Evolutionary conservation across 2,888 invertebrate species (phyloP).

Genomic region (Yponomeuta cagnagella): DNA sequence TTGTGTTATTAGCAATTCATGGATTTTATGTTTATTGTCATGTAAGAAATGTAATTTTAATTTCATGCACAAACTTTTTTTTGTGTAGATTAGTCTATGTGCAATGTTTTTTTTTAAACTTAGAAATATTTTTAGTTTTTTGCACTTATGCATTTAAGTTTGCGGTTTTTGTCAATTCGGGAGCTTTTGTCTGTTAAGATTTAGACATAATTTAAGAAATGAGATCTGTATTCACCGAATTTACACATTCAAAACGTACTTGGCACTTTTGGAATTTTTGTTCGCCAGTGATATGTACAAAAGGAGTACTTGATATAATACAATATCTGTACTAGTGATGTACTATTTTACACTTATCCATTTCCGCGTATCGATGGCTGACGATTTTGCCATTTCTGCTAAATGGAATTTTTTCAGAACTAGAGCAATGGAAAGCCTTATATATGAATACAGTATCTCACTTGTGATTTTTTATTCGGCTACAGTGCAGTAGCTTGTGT

Average conservation of each 20-base stretch:
- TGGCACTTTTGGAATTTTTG: too few relatives aligned
- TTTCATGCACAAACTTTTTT: background rate
- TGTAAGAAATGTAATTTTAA: background rate
- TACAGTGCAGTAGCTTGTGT: too few relatives aligned
- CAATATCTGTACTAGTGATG: too few relatives aligned
- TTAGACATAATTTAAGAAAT: background rate
- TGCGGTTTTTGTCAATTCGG: background rate
- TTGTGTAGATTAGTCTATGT: background rate
- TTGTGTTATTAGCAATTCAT: background rate
- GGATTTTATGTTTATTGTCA: background rate
- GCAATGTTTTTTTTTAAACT: background rate
- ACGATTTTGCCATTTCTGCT: too few relatives aligned
- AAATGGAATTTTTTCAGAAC: too few relatives aligned
- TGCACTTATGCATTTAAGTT: background rate
- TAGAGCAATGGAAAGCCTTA: too few relatives aligned
- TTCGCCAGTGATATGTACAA: too few relatives aligned
- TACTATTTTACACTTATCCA: too few relatives aligned
- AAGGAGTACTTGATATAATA: too few relatives aligned
- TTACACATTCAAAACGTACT: background rate
- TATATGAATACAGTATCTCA: too few relatives aligned
- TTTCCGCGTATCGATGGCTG: too few relatives aligned
- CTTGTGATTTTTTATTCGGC: too few relatives aligned
- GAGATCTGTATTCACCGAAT: background rate
- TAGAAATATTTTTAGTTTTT: background rate
- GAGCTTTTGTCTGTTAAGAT: background rate